Conservation (phyloP, 2,113 vertebrate species). For the Marmota monax region DNA sequence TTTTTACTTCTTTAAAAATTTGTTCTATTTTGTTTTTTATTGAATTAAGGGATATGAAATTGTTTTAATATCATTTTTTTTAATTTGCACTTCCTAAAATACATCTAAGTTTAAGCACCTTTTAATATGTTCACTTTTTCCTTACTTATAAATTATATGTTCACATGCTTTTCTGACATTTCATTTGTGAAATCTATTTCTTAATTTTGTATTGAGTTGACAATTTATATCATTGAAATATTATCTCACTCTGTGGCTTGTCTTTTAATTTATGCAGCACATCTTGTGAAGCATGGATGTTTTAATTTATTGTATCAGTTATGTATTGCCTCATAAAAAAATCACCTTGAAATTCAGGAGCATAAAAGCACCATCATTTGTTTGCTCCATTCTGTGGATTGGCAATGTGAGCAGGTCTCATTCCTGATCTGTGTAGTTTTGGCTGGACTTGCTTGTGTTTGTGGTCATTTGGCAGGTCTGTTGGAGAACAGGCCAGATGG, state of each 20-base stretch:
- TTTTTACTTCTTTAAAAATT: background rate
- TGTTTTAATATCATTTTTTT: background rate
- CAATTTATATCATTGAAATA: background rate
- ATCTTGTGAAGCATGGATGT: background rate
- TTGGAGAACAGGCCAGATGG: background rate
- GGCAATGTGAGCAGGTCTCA: background rate
- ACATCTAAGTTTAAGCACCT: background rate
- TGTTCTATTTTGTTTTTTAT: background rate
- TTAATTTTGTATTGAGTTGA: conserved; percentile 11
- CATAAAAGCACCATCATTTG: background rate
- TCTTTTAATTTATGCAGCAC: background rate
- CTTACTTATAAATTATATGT: background rate
- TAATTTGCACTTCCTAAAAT: background rate
- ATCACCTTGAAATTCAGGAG: background rate
- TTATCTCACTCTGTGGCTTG: background rate
- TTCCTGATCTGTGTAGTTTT: background rate
- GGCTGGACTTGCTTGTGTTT: background rate
- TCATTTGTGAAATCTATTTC: background rate
- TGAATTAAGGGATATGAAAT: background rate
- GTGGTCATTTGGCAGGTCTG: background rate
- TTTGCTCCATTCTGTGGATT: background rate
- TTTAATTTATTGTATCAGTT: background rate
- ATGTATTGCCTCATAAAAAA: background rate
- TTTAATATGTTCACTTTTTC: background rate
- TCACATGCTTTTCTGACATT: background rate